Percentiles rank a stretch among this genome's conserved stretches.
Evolutionary conservation across 2,888 invertebrate genomes (phyloP).

Genomic region (Litoditis marina): DNA sequence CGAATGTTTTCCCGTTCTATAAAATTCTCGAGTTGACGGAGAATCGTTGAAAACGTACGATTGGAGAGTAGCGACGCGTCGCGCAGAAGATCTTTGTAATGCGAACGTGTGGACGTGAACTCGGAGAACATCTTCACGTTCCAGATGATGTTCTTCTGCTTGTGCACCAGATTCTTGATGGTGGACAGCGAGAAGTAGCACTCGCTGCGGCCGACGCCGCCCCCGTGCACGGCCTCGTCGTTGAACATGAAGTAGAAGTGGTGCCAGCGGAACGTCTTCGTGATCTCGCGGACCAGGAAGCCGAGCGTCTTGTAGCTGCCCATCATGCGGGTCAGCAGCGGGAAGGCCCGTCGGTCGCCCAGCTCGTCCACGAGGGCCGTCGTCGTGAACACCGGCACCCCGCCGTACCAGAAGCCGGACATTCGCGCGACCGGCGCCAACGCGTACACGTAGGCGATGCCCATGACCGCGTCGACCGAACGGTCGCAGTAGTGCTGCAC

Average conservation of each 20-base stretch:
- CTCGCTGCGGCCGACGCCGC: slow-evolving; percentile 53
- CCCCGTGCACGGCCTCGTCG: slow-evolving; percentile 38
- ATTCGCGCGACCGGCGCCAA: slow-evolving; percentile 75
- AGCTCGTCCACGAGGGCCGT: slow-evolving; percentile 78
- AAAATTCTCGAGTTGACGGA: no score
- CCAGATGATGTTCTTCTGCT: slow-evolving; percentile 53
- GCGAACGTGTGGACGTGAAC: slow-evolving; percentile 71
- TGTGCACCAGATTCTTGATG: slow-evolving; percentile 53
- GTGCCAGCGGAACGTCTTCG: slow-evolving; percentile 65
- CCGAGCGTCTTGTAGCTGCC: slow-evolving; percentile 70
- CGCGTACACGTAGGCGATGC: slow-evolving; percentile 83
- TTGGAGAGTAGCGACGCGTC: slow-evolving; percentile 66
- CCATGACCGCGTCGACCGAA: slow-evolving; percentile 76
- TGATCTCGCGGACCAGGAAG: slow-evolving; percentile 39
- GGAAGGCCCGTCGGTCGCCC: slow-evolving; percentile 72
- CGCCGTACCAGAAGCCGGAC: slow-evolving; percentile 65
- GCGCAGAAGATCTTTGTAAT: slow-evolving; percentile 69
- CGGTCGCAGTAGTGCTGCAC: slow-evolving; percentile 54
- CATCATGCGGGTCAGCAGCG: slow-evolving; percentile 79
- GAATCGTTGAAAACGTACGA: slow-evolving; percentile 37
- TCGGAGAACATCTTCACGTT: slow-evolving; percentile 64
- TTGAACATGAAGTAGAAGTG: slow-evolving; percentile 68
- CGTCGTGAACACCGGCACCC: slow-evolving; percentile 76
- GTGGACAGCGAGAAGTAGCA: slow-evolving; percentile 56
- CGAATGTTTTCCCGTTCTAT: no score